phyloP scores from a whole-genome alignment of 2,113 vertebrate species.

The Notechis scutatus region DNA sequence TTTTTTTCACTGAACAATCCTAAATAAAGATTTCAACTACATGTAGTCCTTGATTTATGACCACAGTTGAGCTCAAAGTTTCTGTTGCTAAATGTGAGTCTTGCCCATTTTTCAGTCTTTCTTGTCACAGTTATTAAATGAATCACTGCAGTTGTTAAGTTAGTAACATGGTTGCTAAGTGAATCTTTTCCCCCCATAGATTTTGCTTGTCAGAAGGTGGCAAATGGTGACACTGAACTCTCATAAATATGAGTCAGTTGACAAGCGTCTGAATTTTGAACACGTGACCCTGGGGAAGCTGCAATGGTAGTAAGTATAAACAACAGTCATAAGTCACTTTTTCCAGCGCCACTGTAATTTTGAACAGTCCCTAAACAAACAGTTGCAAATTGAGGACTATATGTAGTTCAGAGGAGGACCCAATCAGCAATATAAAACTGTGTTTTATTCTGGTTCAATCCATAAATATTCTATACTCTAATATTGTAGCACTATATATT shows the following conservation, averaged over 20 bases:
- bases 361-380: not conserved
- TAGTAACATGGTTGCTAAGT: not conserved
- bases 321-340: not conserved
- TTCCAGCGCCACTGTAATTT: not conserved
- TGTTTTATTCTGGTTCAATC: not conserved
- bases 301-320: not conserved
- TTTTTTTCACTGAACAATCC: not conserved
- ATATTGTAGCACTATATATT: not conserved
- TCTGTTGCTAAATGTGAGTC: not conserved
- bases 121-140: not conserved
- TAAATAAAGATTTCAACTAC: not conserved
- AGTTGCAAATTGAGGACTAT: too few relatives aligned
- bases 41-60: not conserved
- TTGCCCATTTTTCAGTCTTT: not conserved
- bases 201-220: not conserved
- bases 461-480: not conserved
- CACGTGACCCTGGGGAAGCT: not conserved
- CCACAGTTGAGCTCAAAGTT: not conserved
- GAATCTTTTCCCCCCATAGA: not conserved
- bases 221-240: not conserved
- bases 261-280: not conserved
- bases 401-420: not conserved
- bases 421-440: not conserved
- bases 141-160: not conserved
- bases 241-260: not conserved